Conservation (phyloP, 2,888 invertebrate genomes). For the Apodemia mormo region DNA sequence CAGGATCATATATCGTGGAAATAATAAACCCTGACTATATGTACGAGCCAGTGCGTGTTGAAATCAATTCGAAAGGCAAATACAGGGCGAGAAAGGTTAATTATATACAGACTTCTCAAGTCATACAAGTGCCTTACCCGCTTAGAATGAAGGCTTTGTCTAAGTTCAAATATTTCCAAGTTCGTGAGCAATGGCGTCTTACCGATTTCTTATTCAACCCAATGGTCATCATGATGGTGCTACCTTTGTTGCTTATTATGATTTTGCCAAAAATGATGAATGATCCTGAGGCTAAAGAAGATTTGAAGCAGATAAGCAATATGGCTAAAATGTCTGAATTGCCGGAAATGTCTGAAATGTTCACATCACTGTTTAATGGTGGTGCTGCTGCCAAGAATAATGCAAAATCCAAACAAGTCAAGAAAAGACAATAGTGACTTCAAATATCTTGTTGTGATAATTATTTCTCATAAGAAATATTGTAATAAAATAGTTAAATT, state of each 20-base stretch:
- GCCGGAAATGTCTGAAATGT: constrained; percentile 97
- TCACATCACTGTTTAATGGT: constrained; percentile 92
- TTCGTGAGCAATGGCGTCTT: constrained; percentile 97
- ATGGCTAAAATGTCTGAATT: constrained; percentile 91
- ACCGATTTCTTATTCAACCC: constrained; percentile 98
- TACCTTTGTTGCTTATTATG: constrained; percentile 95
- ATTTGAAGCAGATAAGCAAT: constrained; percentile 94
- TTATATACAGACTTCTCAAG: constrained; percentile 94
- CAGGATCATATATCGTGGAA: constrained; percentile 97
- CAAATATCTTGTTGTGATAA: constrained; percentile 1
- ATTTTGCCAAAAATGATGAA: constrained; percentile 98
- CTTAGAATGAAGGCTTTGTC: constrained; percentile 92
- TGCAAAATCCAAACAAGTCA: constrained; percentile 71
- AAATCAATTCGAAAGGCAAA: constrained; percentile 98
- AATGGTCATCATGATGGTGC: constrained; percentile 98
- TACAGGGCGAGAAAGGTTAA: constrained; percentile 97
- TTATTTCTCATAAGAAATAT: constrained; percentile 14
- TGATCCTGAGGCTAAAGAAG: constrained; percentile 98
- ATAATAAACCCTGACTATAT: constrained; percentile 93
- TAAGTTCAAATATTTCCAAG: constrained; percentile 93
- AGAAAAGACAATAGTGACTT: constrained; percentile 64
- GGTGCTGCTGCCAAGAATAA: constrained; percentile 78
- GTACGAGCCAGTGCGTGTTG: constrained; percentile 97
- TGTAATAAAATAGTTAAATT: constrained; percentile 21
- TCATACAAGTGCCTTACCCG: constrained; percentile 96